Conservation (phyloP, 2,888 invertebrate genomes). For the Machimus atricapillus region DNA sequence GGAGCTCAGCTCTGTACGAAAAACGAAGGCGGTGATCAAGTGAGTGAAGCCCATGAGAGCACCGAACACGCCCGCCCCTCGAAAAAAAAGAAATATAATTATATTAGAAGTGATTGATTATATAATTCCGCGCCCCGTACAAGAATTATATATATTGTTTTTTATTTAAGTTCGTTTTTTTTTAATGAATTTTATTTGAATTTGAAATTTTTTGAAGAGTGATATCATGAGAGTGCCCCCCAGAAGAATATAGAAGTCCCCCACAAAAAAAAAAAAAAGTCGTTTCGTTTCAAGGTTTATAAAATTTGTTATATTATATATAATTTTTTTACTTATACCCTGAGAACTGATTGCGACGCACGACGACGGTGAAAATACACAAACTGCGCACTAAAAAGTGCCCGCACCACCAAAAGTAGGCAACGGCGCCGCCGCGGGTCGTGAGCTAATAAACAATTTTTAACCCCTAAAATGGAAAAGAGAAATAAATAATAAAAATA, state of each 20-base stretch:
- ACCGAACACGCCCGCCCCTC: not conserved
- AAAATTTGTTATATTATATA: not conserved
- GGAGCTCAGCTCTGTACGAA: not conserved
- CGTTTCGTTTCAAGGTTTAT: not conserved
- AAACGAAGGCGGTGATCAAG: not conserved
- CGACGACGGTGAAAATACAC: not conserved
- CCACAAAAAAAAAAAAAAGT: not conserved
- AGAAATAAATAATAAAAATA: no score
- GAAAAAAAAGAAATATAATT: not conserved
- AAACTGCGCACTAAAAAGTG: constrained; percentile 19
- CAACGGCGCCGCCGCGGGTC: not conserved
- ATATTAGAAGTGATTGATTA: not conserved
- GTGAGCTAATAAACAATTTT: constrained; percentile 20
- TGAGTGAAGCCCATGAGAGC: not conserved
- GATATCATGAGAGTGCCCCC: not conserved
- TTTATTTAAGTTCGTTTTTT: not conserved
- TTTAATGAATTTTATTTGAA: constrained; percentile 5
- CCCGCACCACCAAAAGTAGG: not conserved
- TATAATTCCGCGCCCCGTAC: not conserved
- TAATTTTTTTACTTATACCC: not conserved
- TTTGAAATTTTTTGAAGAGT: constrained; percentile 3
- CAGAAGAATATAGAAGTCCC: no score
- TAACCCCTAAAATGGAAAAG: not conserved
- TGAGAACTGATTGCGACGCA: constrained; percentile 10
- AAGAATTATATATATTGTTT: not conserved